Base-by-base conservation (phyloP, 2,888 invertebrate species). In the Lissonota sp. region DNA sequence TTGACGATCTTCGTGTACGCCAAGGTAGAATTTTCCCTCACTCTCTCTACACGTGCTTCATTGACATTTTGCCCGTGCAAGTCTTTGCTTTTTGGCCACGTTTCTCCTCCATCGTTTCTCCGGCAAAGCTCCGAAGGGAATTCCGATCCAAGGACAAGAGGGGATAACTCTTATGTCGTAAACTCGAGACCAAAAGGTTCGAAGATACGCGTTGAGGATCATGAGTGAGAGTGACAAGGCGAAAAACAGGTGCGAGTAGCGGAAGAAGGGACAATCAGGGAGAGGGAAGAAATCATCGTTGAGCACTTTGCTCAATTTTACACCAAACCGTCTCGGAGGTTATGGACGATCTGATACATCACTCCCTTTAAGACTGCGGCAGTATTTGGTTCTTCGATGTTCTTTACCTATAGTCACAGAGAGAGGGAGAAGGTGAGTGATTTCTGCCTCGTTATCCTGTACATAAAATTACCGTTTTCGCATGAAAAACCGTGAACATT, bases 261-360 rank as follows among this genome's bases (percentile, higher is more conserved):
- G 62, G 40, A 37, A 46, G 62, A 62, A 49, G 57, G 70, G 71
- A 63, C 72, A 42, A 57, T 72, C 79, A 63, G 84, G 86, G 84
- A 84, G 84, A 76, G 82, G 79, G 80, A 63, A 78, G 76, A 84
- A 85, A 73, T 83, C 79, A 80, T 80, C 83, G 84, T 86, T 82
- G 86, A 84, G 84, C 90, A 88, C 88, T 90, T 90, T 88, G 85
- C 84, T 83, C 80, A 86, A 86, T 88, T 89, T 88, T 89, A 86
- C 87, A 84, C 86, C 84, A 84, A 84, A n/a, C n/a, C 82, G 63
- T 70, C 86, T 82, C 83, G 86, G 86, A 84, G 86, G 87, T 87
- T 87, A 87, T 84, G 85, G 86, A 80, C 88, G 88, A 90, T 90
- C 90, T 90, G 91, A 91, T 91, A 90, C 90, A 90, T 53, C 53